These are phyloP conservation scores for Melanotus villosus DNA, from an alignment of 2,888 invertebrate species.

Conservation along the genomic window DNA sequence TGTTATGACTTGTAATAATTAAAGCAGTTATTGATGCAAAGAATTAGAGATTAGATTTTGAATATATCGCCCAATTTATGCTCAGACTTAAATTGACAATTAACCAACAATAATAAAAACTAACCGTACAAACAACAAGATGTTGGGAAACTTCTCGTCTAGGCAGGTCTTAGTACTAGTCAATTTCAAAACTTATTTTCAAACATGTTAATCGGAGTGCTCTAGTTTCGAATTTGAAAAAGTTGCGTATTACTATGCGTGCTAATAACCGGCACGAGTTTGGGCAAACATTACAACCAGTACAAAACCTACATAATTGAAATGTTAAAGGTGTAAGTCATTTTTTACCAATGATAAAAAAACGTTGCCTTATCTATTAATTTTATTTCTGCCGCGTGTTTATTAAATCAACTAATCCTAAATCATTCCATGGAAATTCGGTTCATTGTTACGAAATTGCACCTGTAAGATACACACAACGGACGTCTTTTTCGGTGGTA, in stretches of 20 bases:
- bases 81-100: no score
- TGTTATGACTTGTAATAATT: no score
- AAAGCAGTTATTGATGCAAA: no score
- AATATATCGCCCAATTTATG: no score
- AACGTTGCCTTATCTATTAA: no score
- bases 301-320: not conserved
- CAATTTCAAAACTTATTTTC: conserved; percentile 2
- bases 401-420: no score
- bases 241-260: not conserved
- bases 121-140: not conserved
- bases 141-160: not conserved
- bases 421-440: no score
- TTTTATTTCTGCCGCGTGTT: no score
- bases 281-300: not conserved
- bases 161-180: not conserved
- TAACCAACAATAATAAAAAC: not conserved
- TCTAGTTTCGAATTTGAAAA: not conserved
- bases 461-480: not conserved
- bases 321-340: not conserved
- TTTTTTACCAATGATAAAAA: not conserved
- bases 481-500: not conserved
- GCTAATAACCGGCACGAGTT: not conserved
- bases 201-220: not conserved
- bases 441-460: not conserved
- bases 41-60: no score